phyloP scores from a whole-genome alignment of 2,113 vertebrate genomes.

The Montifringilla adamsi region DNA sequence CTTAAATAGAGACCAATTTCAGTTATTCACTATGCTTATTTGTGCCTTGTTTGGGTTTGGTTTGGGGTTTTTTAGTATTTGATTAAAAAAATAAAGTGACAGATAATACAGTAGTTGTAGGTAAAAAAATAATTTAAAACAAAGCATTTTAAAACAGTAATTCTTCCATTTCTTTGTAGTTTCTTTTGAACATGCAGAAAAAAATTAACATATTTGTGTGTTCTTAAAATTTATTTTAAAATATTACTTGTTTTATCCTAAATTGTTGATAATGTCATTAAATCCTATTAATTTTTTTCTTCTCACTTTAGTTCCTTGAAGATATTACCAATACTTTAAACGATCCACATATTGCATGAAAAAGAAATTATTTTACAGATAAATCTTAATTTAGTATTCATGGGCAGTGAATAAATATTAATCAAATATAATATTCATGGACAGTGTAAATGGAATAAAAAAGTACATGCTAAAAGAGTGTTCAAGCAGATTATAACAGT shows the following conservation, averaged over 20 bases:
- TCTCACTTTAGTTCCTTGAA: background rate
- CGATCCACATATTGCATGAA: background rate
- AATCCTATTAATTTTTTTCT: background rate
- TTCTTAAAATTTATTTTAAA: background rate
- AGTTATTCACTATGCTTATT: background rate
- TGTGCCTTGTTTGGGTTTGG: background rate
- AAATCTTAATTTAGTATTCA: background rate
- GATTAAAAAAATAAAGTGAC: background rate
- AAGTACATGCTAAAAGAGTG: background rate
- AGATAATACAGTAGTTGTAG: background rate
- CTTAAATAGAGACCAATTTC: background rate
- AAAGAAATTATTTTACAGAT: background rate
- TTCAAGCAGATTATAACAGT: background rate
- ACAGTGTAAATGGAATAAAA: background rate
- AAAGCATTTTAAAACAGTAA: background rate
- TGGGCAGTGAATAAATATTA: no score
- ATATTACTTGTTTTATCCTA: background rate
- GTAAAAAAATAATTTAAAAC: background rate
- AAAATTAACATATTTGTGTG: background rate
- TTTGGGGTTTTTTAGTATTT: background rate
- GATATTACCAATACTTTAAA: background rate
- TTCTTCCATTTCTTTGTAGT: background rate
- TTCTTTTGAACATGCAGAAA: background rate
- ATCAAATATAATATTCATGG: background rate
- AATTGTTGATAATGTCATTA: background rate